phyloP scores from a whole-genome alignment of 1,140 invertebrate genomes.

The Anthonomus grandis region DNA sequence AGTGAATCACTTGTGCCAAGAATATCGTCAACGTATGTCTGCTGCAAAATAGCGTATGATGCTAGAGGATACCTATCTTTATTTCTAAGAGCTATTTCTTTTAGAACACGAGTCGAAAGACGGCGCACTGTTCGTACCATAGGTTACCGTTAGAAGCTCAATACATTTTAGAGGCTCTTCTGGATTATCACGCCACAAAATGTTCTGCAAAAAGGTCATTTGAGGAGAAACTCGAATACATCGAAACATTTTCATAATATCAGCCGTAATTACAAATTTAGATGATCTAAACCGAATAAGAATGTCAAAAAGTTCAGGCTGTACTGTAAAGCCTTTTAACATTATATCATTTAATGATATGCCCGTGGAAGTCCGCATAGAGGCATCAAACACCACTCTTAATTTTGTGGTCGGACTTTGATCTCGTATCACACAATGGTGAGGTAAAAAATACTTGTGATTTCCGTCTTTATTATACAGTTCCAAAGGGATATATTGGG shows the following conservation, averaged over 20 bases:
- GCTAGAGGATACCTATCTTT: slow-evolving; percentile 35
- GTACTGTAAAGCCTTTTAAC: background rate
- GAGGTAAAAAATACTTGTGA: slow-evolving; percentile 47
- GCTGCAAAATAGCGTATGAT: slow-evolving; percentile 19
- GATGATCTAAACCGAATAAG: slow-evolving; percentile 21
- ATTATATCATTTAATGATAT: no score
- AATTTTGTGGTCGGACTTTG: slow-evolving; percentile 37
- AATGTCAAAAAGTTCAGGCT: background rate
- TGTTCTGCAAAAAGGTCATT: slow-evolving; percentile 40
- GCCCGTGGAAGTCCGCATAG: no score
- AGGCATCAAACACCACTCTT: slow-evolving; percentile 45
- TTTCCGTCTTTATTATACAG: slow-evolving; percentile 1
- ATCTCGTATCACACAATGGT: slow-evolving; percentile 46
- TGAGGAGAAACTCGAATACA: slow-evolving; percentile 38
- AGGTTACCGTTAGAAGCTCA: slow-evolving; percentile 45
- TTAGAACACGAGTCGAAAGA: slow-evolving; percentile 37
- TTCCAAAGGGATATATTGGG: slow-evolving; percentile 21
- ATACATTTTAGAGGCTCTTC: slow-evolving; percentile 33
- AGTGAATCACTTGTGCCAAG: background rate
- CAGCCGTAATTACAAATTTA: slow-evolving; percentile 36
- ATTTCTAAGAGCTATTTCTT: slow-evolving; percentile 35
- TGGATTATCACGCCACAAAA: slow-evolving; percentile 42
- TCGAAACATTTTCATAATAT: slow-evolving; percentile 48
- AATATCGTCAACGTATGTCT: slow-evolving; percentile 28
- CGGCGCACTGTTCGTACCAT: slow-evolving; percentile 40